Evolutionary conservation across 2,797 vertebrate genomes (phyloP), one percentile per base, ranked within the genome.

Genomic region (Schizothorax lantsangensis): DNA sequence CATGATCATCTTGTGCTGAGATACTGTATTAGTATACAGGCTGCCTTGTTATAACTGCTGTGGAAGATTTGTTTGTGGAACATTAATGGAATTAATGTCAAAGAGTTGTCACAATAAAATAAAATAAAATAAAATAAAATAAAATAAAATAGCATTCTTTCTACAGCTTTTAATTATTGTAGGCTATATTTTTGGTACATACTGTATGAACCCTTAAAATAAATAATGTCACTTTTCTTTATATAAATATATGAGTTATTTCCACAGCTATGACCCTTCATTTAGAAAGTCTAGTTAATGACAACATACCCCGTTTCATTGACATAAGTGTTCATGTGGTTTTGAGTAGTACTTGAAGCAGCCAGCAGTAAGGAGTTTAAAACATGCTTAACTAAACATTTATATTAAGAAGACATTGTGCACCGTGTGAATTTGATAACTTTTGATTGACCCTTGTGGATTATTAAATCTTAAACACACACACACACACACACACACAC

Each of bases 381-480:
- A 69, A 36, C 79, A 49, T 52, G 59, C 15, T 77, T 77, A 57
- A 83, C 81, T 83, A 83, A 84, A 78, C 23, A 68, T 77, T 77
- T 83, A 80, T 64, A 66, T 59, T 82, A 71, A 38, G 21, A 23
- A 52, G 66, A 26, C 33, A 19, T 71, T 40, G 33, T 82, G 47
- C 47, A 54, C 21, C 23, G 2, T 82, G 79, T 68, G 79, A 82
- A 82, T 82, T 69, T 82, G 80, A 71, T 82, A 59, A 83, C 81
- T 43, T 83, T 72, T 43, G 36, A 72, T 43, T 73, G 81, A 83
- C 68, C 64, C 47, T 14, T 72, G 82, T 47, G 38, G 71, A 57
- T 78, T 36, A 26, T 68, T 80, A 73, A 33, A 47, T 64, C 26
- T 62, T 86, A 33, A 40, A 71, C 8, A 81, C 47, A 57, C 1